Conservation (phyloP, 2,888 invertebrate species). For the Spodoptera exigua region DNA sequence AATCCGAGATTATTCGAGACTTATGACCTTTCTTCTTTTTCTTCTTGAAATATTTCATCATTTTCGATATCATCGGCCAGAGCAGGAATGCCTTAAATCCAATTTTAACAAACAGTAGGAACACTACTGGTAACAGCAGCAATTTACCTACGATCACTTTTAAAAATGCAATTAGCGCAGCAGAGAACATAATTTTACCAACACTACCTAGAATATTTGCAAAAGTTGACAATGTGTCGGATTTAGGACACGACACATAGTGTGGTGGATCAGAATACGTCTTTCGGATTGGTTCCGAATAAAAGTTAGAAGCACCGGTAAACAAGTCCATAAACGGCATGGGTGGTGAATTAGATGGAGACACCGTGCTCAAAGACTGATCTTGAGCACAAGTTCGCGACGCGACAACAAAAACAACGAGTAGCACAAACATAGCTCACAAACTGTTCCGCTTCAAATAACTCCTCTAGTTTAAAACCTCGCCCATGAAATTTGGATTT, state of each 20-base stretch:
- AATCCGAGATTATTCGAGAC: conserved; percentile 79
- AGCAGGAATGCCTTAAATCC: conserved; percentile 81
- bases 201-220: conserved; percentile 82
- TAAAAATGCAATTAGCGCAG: conserved; percentile 78
- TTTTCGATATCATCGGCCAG: conserved; percentile 85
- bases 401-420: conserved; percentile 76
- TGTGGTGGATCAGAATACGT: conserved; percentile 75
- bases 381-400: conserved; percentile 74
- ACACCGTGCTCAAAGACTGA: conserved; percentile 73
- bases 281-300: conserved; percentile 78
- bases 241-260: conserved; percentile 77
- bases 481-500: conserved; percentile 83
- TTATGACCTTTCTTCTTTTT: conserved; percentile 80
- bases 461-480: conserved; percentile 80
- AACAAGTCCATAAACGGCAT: conserved; percentile 81
- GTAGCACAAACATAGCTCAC: conserved; percentile 78
- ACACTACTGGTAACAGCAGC: conserved; percentile 77
- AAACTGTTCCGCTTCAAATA: conserved; percentile 81
- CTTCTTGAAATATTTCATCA: conserved; percentile 83
- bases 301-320: conserved; percentile 78
- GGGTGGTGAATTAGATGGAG: conserved; percentile 67
- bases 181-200: conserved; percentile 85
- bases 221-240: conserved; percentile 78
- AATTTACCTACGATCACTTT: conserved; percentile 82
- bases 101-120: conserved; percentile 79